Evolutionary conservation across 2,113 vertebrate genomes (phyloP), one percentile per base, ranked within the genome.

Genomic region (Sprattus sprattus): DNA sequence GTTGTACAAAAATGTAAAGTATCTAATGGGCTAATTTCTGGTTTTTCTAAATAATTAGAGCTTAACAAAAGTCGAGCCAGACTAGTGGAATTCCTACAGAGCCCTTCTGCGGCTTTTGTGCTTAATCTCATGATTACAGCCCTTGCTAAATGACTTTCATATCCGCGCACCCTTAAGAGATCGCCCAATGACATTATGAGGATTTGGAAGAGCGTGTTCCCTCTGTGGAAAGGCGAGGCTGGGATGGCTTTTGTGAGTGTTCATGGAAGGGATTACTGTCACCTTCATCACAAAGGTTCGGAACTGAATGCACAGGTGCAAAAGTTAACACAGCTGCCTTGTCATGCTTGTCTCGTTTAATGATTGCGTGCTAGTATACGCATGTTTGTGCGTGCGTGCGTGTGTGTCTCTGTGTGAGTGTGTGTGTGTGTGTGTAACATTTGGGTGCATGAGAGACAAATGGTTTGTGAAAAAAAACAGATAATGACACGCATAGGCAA

Each of bases 81-180:
- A 75, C 84, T 44, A 87, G 85, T 85, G 47, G 71, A 82, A 64
- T 86, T 82, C 83, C 47, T 88, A 60, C 52, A 28, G 81, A 86
- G 81, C 82, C 81, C 47, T 64, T 25, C 28, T 39, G 64, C 81
- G 28, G 22, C 85, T 88, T 86, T 83, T 86, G 67, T 50, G 54
- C 71, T 83, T 88, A 88, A 91, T 88, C 85, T 89, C 64, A 60
- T 88, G 87, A 89, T 89, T 90, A 90, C 89, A 89, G 47, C 64
- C 64, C 57, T 81, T 75, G 47, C 49, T 57, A 84, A 89, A 91
- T 90, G 89, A 50, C 88, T 90, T 89, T 90, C 87, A 87, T 91
- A 84, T 90, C 88, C 86, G 86, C 32, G 83, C 78, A 82, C 89
- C 83, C 84, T 89, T 88, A 90, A 85, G 81, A 89, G 87, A 89